These are phyloP conservation scores for Platynereis dumerilii DNA, from an alignment of 2,888 invertebrate genomes.

Conservation along the genomic window DNA sequence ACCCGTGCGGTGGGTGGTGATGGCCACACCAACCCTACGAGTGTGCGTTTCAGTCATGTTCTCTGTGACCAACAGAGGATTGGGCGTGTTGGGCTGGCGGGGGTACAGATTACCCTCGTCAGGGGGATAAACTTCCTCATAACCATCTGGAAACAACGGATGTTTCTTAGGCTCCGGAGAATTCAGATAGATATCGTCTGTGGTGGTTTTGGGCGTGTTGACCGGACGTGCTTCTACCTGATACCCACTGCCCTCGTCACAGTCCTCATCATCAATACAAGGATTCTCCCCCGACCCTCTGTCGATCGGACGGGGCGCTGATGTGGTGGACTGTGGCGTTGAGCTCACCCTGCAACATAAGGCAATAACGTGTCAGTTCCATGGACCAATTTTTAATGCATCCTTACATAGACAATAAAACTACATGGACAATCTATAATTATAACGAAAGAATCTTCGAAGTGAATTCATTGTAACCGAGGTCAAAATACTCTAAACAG, in stretches of 20 bases:
- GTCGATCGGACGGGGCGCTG: constrained; percentile 18
- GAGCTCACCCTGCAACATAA: constrained; percentile 14
- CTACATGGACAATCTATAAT: too few relatives aligned
- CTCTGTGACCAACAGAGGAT: constrained; percentile 18
- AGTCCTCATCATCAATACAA: constrained; percentile 76
- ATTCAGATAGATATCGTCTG: constrained; percentile 21
- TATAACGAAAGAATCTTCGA: too few relatives aligned
- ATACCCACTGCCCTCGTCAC: constrained; percentile 80
- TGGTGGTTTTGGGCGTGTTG: constrained; percentile 18
- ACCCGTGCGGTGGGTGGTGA: constrained; percentile 3
- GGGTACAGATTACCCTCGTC: constrained; percentile 1
- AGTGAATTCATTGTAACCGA: too few relatives aligned
- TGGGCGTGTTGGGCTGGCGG: constrained; percentile 10
- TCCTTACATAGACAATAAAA: too few relatives aligned
- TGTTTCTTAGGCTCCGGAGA: constrained; percentile 1
- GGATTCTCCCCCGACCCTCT: constrained; percentile 54
- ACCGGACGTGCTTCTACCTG: constrained; percentile 61
- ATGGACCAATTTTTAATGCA: too few relatives aligned
- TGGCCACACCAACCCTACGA: constrained; percentile 2
- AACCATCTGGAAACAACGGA: not conserved
- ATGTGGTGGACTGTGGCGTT: constrained; percentile 17
- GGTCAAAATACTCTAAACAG: too few relatives aligned
- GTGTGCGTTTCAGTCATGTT: constrained; percentile 31
- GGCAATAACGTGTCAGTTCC: not conserved
- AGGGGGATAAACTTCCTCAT: not conserved